Evolutionary conservation across 2,797 vertebrate species (phyloP), one percentile per base, ranked within the genome.

Genomic region (Podarcis lilfordi): DNA sequence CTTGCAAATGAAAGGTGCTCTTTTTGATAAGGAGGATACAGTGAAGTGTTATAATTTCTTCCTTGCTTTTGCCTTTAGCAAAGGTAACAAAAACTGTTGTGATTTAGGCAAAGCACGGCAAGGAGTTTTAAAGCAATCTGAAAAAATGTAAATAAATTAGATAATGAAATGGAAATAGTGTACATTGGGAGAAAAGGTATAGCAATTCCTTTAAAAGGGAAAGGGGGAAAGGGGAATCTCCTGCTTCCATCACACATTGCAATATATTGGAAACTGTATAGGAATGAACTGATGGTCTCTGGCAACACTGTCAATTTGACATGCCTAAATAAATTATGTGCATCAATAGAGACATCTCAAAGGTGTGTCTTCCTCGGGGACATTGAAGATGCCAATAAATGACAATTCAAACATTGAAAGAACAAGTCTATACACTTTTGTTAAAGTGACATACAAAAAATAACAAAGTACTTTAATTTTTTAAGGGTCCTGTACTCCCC

Each of bases 1-100:
- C 89, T 91, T 45, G 0, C 95, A 91, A 90, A 92, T 89, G 86
- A 91, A 43, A 92, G 88, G 82, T 89, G 37, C 59, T 89, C 86
- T 92, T 84, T 92, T 92, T 89, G 74, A 88, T 80, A 88, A 88
- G 35, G 89, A 87, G 83, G 2, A 79, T 55, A n/a, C 88, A 92
- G 84, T 84, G 84, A 94, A 86, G 43, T 85, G 55, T 74, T 74
- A 29, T 17, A 45, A 75, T 82, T 61, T 66, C 4, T 71, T 55
- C 32, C 5, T 37, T 0, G 89, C 40, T 86, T 86, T 87, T 91
- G 61, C 80, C 25, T 78, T 79, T 23, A 91, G 89, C 80, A 89
- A 45, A 84, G 84, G 69, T 76, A 92, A 88, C 83, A 43, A 17
- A 32, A 43, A 81, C 78, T 23, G 85, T 90, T 91, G 45, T 29